Evolutionary conservation across 2,797 vertebrate species (phyloP), one percentile per base, ranked within the genome.

Genomic region (Phaenicophaeus curvirostris): DNA sequence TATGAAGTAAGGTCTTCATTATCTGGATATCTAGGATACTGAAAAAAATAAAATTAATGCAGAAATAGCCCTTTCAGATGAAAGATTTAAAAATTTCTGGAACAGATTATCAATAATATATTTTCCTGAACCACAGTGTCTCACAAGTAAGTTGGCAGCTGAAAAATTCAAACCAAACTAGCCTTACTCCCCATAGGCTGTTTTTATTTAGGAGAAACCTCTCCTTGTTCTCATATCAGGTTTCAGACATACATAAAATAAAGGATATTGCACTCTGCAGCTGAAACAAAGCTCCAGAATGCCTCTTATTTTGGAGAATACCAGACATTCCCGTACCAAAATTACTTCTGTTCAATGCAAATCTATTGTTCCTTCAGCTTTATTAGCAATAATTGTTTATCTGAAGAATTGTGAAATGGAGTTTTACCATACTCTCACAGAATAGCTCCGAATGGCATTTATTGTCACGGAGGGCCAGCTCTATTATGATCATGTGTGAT

Each of bases 121-220:
- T 48, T 66, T 86, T 35, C 65, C 0, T 0, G 93, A 92, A 80
- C 61, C 68, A 66, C 35, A 55, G 3, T 19, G 20, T 87, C 42
- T 80, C 27, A 37, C 37, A 76, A 73, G 30, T 85, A 93, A 90
- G 39, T 35, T 93, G 80, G 86, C 57, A 53, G 61, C 61, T 84
- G 37, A 93, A 92, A 93, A 71, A 95, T 86, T 77, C 59, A 81
- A 93, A 77, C 31, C 8, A 71, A 94, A 88, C 31, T 90, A 90
- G 6, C 19, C 7, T 28, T 63, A 19, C 16, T 86, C 30, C 39
- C 57, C 48, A 53, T 46, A 88, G 83, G 14, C 73, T 86, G 61
- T 88, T 88, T 71, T 59, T 10, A 55, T 73, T 93, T 88, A 78
- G 53, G 50, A 57, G 33, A 53, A 71, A 84, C 55, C 83, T 59